Base-by-base conservation (phyloP, 2,113 vertebrate species). In the Phainopepla nitens region DNA sequence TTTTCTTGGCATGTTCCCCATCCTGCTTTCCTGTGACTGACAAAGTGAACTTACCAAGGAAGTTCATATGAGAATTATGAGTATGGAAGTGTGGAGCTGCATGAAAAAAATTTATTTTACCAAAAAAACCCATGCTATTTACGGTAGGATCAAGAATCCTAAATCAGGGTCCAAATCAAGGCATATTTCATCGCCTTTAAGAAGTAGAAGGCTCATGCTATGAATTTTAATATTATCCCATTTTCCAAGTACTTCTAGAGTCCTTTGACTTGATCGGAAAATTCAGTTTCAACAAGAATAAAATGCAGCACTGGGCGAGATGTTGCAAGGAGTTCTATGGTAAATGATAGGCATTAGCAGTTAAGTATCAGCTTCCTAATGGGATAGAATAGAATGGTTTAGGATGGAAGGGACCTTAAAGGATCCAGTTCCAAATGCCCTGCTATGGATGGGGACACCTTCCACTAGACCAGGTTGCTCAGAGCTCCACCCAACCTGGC, bases 251-350 rank as follows among this genome's bases (percentile, higher is more conserved):
- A 57, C 23, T 95, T 79, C 50, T 84, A 29, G 54, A 87, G 65
- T 94, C 73, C 66, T 95, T 89, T 81, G 78, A 87, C 89, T 79
- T 97, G 72, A 90, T 91, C 66, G 96, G 82, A 49, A 90, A 87
- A 83, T 68, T 70, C 14, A 36, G 82, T 95, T 95, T 97, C 60
- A 94, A 77, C 17, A 92, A 16, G 28, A 66, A 27, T 27, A 66
- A 92, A 95, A 92, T 88, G 50, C 83, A 92, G 77, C 77, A 45
- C 47, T 51, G 51, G 14, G 45, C 44, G 24, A 51, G 7, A 8
- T n/a, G 14, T 60, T 61, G 49, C 57, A 83, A 65, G 50, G 45
- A 76, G 28, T 66, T 65, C 35, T 54, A 0, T 44, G 23, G 13
- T 41, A 45, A 60, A 64, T 89, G 29, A 33, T 19, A 51, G 56